phyloP scores from a whole-genome alignment of 2,888 invertebrate genomes.

The Spilosoma lubricipeda region DNA sequence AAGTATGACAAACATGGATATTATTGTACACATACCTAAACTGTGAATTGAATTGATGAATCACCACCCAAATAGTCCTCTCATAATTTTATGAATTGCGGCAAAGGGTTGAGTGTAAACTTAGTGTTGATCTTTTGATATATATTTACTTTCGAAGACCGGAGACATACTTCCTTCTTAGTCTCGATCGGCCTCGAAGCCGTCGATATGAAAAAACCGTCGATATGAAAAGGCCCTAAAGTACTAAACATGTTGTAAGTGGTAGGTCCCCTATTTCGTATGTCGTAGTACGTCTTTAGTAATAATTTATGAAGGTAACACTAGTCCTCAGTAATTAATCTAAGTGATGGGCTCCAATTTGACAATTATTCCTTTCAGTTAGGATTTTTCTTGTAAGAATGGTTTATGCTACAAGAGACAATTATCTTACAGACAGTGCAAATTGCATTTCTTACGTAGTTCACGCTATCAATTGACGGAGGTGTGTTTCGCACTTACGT shows the following conservation, averaged over 20 bases:
- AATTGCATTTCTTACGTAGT: not conserved
- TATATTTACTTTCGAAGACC: not conserved
- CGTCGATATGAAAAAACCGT: too few species aligned
- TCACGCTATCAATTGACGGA: constrained; percentile 9
- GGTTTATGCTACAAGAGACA: constrained; percentile 1
- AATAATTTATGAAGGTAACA: not conserved
- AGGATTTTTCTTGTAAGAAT: not conserved
- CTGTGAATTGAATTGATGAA: not conserved
- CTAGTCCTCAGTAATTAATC: not conserved
- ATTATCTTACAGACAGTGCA: constrained; percentile 12
- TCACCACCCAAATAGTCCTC: not conserved
- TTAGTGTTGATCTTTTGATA: not conserved
- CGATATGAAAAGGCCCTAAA: too few species aligned
- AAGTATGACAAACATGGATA: not conserved
- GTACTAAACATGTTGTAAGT: too few species aligned
- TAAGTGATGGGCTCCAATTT: not conserved
- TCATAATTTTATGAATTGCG: not conserved
- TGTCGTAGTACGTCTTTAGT: not conserved
- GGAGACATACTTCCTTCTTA: too few species aligned
- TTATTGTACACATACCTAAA: not conserved
- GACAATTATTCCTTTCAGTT: not conserved
- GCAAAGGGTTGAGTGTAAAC: too few species aligned
- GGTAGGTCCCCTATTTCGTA: too few species aligned
- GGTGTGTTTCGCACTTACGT: constrained; percentile 23
- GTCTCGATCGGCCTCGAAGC: too few species aligned